Evolutionary conservation across 2,113 vertebrate genomes (phyloP).

Genomic region (Taurulus bubalis): DNA sequence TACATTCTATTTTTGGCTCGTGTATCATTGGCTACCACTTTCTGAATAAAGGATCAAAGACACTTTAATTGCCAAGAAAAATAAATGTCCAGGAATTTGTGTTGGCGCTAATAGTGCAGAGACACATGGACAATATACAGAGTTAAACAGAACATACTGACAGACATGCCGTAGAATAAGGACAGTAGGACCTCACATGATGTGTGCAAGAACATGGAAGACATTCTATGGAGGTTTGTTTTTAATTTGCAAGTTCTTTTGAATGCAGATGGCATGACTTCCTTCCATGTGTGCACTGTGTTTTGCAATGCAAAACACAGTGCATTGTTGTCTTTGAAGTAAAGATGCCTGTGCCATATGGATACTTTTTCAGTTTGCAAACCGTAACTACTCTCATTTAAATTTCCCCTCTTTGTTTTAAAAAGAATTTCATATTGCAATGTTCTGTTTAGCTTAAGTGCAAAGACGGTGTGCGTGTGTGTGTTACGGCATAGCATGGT

Average conservation of each 20-base stretch:
- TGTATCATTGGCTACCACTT: constrained; percentile 36
- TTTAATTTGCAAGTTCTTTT: constrained; percentile 37
- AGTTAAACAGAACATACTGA: constrained; percentile 41
- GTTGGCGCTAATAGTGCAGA: constrained; percentile 26
- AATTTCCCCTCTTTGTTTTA: constrained; percentile 1
- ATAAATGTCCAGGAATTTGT: constrained; percentile 52
- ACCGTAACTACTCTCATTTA: not conserved
- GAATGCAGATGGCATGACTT: constrained; percentile 38
- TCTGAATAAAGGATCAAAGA: constrained; percentile 31
- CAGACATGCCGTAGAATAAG: constrained; percentile 24
- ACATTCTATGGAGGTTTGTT: constrained; percentile 34
- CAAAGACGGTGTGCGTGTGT: not conserved
- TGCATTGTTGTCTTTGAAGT: constrained; percentile 54
- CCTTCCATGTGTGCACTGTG: constrained; percentile 45
- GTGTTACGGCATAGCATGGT: not conserved
- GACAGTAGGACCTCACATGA: constrained; percentile 31
- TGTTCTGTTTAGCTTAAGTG: not conserved
- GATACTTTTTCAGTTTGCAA: constrained; percentile 7
- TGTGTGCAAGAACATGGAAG: constrained; percentile 19
- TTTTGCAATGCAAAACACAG: constrained; percentile 36
- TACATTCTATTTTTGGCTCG: constrained; percentile 44
- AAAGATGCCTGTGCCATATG: constrained; percentile 27
- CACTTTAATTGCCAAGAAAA: constrained; percentile 59
- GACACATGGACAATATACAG: constrained; percentile 30
- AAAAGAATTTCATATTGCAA: constrained; percentile 1